Evolutionary conservation across 2,888 invertebrate species (phyloP), one percentile per base, ranked within the genome.

Genomic region (Euplagia quadripunctaria): DNA sequence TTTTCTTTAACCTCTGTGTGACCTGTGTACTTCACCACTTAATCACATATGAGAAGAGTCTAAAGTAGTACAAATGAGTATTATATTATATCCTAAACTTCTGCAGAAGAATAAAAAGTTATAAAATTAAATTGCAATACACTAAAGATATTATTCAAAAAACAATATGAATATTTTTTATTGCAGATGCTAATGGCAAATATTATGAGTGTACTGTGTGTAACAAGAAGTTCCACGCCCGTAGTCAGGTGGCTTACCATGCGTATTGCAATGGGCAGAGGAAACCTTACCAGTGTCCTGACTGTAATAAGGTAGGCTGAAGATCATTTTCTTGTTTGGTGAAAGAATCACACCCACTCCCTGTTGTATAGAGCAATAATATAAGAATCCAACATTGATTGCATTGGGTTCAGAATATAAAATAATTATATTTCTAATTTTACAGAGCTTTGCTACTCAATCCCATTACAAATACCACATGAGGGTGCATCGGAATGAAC

Each of bases 401-500:
- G 11, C n/a, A 4, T n/a, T 65, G 20, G 20, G 43, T 42, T 46
- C 7, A 41, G 16, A 51, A 17, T 49, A 46, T 4, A 1, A 31
- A 31, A 31, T 16, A 1, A 41, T 41, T 49, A 42, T 64, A 42
- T n/a, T 51, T 58, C 8, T 2, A 64, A 68, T 74, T 55, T 93
- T 92, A 20, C 94, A 97, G 96, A 96, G 96, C 70, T 98, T 98
- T 88, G 96, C 97, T 4, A 96, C 97, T 8, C 96, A 97, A 72
- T 97, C 97, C 0, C 98, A 98, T 89, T 97, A 97, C 80, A 97
- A 97, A 85, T 97, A 98, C 81, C 98, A 98, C 79, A 96, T 97
- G 88, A 95, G 97, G 20, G 96, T 96, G 42, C 98, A 98, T 83
- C 96, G 95, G 51, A 97, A 96, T 68, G 96, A 96, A 79, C 96